Conservation (phyloP, 2,113 vertebrate genomes). For the Psittacara wagleri region DNA sequence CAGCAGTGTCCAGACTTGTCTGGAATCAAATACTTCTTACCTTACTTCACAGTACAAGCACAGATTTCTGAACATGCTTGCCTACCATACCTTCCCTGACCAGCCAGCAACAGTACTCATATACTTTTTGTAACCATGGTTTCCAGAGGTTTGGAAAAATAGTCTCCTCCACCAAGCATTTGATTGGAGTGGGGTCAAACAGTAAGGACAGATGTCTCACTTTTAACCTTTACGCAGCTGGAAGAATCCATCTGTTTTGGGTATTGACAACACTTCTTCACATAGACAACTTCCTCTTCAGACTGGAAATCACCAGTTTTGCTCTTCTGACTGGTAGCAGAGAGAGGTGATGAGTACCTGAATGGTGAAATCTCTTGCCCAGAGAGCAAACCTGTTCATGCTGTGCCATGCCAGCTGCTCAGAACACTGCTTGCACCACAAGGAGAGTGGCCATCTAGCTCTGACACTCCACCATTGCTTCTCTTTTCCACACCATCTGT, state of each 20-base stretch:
- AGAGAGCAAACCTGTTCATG: not conserved
- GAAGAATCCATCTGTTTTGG: not conserved
- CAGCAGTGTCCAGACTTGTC: not conserved
- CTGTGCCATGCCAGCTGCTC: not conserved
- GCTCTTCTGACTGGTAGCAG: not conserved
- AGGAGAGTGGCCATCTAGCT: not conserved
- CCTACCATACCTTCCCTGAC: not conserved
- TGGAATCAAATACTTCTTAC: not conserved
- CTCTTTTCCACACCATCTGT: not conserved
- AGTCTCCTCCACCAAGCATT: not conserved
- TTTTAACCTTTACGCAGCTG: not conserved
- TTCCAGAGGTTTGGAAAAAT: not conserved
- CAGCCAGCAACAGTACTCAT: not conserved
- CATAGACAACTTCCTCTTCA: not conserved
- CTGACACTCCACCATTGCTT: fast-evolving
- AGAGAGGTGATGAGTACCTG: not conserved
- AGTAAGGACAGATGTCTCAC: not conserved
- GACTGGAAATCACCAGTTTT: not conserved
- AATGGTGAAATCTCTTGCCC: not conserved
- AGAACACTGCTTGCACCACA: fast-evolving
- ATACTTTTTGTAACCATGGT: not conserved
- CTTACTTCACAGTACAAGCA: not conserved
- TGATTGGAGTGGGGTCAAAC: not conserved
- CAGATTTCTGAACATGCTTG: not conserved
- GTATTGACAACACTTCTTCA: not conserved